Conservation (phyloP, 53 echinoderm and acorn worm species). For the Temnopleurus reevesii region DNA sequence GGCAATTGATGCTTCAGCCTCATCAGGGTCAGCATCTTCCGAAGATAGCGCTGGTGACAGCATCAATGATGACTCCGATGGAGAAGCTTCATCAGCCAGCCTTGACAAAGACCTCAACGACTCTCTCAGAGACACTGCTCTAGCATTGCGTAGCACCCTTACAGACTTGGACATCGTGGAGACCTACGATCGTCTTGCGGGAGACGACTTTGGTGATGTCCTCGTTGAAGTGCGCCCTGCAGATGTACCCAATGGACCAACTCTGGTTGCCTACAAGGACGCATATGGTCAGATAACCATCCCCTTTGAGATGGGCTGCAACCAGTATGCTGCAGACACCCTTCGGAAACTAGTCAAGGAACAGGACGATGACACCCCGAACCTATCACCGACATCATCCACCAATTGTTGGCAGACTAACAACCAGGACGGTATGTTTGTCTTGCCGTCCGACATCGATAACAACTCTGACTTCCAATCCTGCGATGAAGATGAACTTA, state of each 20-base stretch:
- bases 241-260: background rate
- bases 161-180: constrained; percentile 20
- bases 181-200: constrained; percentile 15
- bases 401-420: background rate
- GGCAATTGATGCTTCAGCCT: background rate
- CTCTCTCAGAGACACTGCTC: constrained; percentile 14
- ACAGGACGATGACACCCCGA: background rate
- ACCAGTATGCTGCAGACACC: constrained; percentile 41
- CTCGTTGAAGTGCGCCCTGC: constrained; percentile 1
- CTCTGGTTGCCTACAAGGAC: constrained; percentile 46
- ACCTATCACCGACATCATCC: too few species aligned
- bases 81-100: background rate
- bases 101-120: background rate
- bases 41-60: background rate
- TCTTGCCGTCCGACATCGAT: background rate
- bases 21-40: background rate
- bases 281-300: constrained; percentile 6
- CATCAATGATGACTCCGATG: background rate
- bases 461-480: background rate
- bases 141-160: background rate
- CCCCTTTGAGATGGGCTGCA: constrained; percentile 40
- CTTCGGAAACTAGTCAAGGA: background rate
- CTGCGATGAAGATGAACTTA: constrained; percentile 10
- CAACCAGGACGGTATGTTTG: background rate
- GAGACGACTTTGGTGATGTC: constrained; percentile 25